Conservation (phyloP, 2,113 vertebrate genomes). For the Coracopsis vasa region DNA sequence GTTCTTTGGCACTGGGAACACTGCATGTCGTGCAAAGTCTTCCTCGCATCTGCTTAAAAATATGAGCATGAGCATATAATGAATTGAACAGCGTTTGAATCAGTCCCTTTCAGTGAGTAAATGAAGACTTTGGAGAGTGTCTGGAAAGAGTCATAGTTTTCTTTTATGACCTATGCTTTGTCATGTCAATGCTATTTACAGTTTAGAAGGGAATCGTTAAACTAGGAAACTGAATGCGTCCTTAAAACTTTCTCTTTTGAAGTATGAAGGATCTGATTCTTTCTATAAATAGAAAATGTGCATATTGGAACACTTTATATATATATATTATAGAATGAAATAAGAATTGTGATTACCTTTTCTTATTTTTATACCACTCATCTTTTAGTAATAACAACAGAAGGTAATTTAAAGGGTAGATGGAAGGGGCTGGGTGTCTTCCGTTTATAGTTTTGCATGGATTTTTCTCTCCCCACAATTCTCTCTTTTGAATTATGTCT, state of each 20-base stretch:
- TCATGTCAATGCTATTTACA: not conserved
- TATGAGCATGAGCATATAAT: not conserved
- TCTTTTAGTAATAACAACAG: not conserved
- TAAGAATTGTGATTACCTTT: not conserved
- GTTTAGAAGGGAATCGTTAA: not conserved
- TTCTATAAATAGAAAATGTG: not conserved
- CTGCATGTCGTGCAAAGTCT: constrained; percentile 7
- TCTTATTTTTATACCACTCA: not conserved
- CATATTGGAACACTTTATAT: not conserved
- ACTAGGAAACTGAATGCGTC: not conserved
- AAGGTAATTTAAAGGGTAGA: not conserved
- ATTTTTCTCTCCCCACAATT: not conserved
- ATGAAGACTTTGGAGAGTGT: not conserved
- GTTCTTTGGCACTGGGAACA: constrained; percentile 21
- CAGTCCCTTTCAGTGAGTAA: not conserved
- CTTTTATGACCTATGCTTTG: not conserved
- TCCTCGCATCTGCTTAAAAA: constrained; percentile 40
- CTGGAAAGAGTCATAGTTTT: not conserved
- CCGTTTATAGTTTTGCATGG: not conserved
- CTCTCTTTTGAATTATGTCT: not conserved
- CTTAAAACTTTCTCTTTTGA: not conserved
- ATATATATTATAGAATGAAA: not conserved
- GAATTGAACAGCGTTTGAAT: constrained; percentile 1
- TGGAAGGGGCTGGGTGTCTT: not conserved
- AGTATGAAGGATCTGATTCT: not conserved